Evolutionary conservation across 2,888 invertebrate species (phyloP).

Genomic region (Uloborus plumipes): DNA sequence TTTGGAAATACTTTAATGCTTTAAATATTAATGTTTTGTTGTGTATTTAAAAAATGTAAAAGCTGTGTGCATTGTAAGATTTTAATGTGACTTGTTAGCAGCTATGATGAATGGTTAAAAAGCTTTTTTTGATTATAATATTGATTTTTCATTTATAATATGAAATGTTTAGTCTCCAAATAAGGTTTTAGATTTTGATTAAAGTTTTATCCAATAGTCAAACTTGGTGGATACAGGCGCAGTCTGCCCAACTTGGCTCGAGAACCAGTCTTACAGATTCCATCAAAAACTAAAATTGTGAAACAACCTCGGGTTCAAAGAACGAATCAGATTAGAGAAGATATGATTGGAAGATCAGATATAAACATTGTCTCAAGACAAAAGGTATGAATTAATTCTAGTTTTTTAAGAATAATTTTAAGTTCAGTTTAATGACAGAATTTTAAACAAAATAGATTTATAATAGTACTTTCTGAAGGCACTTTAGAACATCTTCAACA

Average conservation of each 20-base stretch:
- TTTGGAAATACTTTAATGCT: too few species aligned
- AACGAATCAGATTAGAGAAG: background rate
- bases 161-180: too few species aligned
- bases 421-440: background rate
- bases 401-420: background rate
- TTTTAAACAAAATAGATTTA: background rate
- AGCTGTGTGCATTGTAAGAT: too few species aligned
- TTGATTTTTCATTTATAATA: too few species aligned
- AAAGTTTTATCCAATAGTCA: conserved; percentile 25
- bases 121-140: too few species aligned
- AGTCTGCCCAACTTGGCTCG: conserved; percentile 56
- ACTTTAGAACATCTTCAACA: too few species aligned
- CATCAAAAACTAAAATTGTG: conserved; percentile 35
- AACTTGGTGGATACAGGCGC: conserved; percentile 26
- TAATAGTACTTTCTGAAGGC: background rate
- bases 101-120: too few species aligned
- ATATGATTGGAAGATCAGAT: conserved; percentile 25
- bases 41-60: too few species aligned
- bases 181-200: too few species aligned
- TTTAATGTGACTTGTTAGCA: too few species aligned
- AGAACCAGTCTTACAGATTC: conserved; percentile 27
- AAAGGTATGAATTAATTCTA: conserved; percentile 23
- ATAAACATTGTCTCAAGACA: background rate
- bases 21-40: too few species aligned
- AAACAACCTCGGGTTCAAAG: conserved; percentile 1